A percentile compares a stretch with the other conserved stretches of the same genome.
These are phyloP conservation scores for Heliconius charithonia DNA, from an alignment of 2,888 invertebrate species.

Conservation along the genomic window DNA sequence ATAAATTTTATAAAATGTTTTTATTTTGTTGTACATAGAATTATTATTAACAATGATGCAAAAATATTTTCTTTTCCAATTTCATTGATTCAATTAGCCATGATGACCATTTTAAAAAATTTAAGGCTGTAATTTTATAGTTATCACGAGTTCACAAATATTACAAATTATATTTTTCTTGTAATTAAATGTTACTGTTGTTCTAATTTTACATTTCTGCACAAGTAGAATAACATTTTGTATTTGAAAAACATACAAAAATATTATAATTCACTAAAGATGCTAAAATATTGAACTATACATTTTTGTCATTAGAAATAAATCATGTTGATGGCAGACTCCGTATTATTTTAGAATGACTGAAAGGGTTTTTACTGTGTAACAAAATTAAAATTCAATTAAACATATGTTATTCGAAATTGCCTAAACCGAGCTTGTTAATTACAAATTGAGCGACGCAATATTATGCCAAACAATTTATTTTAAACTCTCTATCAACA, in stretches of 20 bases:
- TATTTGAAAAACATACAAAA: conserved; percentile 19
- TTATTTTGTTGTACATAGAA: conserved; percentile 67
- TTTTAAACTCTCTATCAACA: conserved; percentile 52
- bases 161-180: conserved; percentile 29
- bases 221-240: conserved; percentile 9
- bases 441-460: conserved; percentile 75
- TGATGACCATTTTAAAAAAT: conserved; percentile 33
- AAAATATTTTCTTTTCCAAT: conserved; percentile 66
- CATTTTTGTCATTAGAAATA: conserved; percentile 29
- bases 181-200: conserved; percentile 31
- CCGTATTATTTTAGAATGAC: background rate
- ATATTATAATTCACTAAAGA: conserved; percentile 29
- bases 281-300: conserved; percentile 40
- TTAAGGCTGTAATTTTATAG: conserved; percentile 40
- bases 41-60: conserved; percentile 72
- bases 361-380: background rate
- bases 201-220: conserved; percentile 30
- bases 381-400: conserved; percentile 7
- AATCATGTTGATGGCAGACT: background rate
- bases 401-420: conserved; percentile 27
- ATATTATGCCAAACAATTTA: conserved; percentile 66
- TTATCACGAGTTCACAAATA: conserved; percentile 44
- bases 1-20: conserved; percentile 57
- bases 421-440: conserved; percentile 51
- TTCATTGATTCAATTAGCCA: conserved; percentile 50